phyloP scores from a whole-genome alignment of 2,113 vertebrate species.

The Myanophis thanlyinensis region DNA sequence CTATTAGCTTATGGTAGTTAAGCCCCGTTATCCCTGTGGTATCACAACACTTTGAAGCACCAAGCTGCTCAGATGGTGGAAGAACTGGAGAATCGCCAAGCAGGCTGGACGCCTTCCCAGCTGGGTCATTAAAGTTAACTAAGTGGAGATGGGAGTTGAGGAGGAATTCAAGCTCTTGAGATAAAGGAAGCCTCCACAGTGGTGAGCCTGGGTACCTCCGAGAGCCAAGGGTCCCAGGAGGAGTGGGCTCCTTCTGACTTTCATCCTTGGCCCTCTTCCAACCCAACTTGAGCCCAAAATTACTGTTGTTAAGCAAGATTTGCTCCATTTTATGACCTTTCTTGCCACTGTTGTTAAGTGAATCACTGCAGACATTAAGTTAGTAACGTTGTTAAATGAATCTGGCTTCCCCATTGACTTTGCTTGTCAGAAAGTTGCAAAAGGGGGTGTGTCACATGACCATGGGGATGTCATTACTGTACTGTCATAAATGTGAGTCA shows the following conservation, averaged over 20 bases:
- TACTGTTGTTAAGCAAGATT: not conserved
- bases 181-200: not conserved
- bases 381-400: not conserved
- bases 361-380: not conserved
- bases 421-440: not conserved
- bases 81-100: conserved; percentile 30
- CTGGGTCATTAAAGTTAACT: conserved; percentile 18
- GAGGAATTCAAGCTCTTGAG: conserved; percentile 5
- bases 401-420: not conserved
- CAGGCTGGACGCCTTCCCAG: conserved; percentile 15
- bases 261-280: not conserved
- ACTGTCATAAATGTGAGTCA: not conserved
- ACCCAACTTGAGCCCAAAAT: not conserved
- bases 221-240: not conserved
- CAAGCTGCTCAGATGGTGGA: not conserved
- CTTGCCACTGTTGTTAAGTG: not conserved
- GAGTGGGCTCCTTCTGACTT: not conserved
- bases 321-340: not conserved
- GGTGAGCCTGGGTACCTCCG: not conserved
- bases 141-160: not conserved
- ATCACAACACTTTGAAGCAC: not conserved
- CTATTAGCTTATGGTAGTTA: not conserved
- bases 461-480: not conserved
- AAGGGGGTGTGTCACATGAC: not conserved
- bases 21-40: not conserved